Evolutionary conservation across 2,888 invertebrate species (phyloP), one percentile per base, ranked within the genome.

Genomic region (Patella depressa): DNA sequence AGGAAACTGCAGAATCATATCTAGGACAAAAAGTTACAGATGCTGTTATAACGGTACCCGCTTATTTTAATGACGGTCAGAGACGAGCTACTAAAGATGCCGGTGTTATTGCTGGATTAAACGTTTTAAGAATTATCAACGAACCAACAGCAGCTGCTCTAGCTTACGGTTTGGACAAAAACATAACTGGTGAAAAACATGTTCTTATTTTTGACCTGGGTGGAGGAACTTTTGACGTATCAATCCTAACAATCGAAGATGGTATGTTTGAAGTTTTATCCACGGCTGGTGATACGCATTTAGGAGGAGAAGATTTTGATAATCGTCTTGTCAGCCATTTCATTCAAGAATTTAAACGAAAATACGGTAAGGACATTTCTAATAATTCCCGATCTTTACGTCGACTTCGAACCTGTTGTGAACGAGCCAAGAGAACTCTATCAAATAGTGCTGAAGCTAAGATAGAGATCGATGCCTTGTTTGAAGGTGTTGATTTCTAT

Each of bases 401-500:
- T 88, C 95, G 98, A 88, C 93, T 98, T 87, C 94, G 98, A 86
- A 98, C 97, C 0, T 96, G 97, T 57, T 97, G 97, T 79, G 94
- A 94, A 88, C 89, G 94, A 81, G 94, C 94, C 70, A 94, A 94
- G 90, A 87, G 94, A 71, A 93, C 93, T 2, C 89, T 94, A 78
- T 94, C 94, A 0, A 90, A 90, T 74, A 91, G 91, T 73, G 88
- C 92, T 5, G 92, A 92, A 76, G 91, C 92, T 80, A 90, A 88
- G 77, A 96, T 98, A 87, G 98, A 98, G 93, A 97, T 98, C 82
- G 98, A 98, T 90, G 97, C 97, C 1, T 94, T 98, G 75, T 97
- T 94, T 87, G 97, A 98, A 91, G 98, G 98, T 81, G 95, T 97
- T 84, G 98, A 99, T 91, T 98, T 97, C 93, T 97, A 97, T 93